These are phyloP conservation scores for Anagyrus pseudococci DNA, from an alignment of 2,888 invertebrate species.

Conservation along the genomic window DNA sequence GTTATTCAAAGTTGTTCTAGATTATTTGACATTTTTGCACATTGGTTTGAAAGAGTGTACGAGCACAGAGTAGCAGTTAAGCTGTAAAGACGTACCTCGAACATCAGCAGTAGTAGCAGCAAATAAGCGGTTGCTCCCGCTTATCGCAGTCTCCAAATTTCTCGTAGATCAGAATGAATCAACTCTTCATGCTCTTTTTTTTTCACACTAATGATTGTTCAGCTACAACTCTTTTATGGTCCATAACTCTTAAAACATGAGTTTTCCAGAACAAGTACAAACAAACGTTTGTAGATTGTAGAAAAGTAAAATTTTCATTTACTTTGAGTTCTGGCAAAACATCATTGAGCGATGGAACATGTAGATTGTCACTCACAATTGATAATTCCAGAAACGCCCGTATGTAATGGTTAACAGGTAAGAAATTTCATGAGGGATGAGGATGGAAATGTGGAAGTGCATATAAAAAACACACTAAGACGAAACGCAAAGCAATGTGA, in stretches of 20 bases:
- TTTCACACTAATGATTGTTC: slow-evolving; percentile 36
- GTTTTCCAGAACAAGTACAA: slow-evolving; percentile 15
- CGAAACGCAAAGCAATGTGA: slow-evolving; percentile 52
- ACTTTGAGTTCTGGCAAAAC: slow-evolving; percentile 14
- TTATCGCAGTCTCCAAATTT: slow-evolving; percentile 53
- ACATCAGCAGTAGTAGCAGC: slow-evolving; percentile 56
- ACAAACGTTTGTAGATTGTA: neutral
- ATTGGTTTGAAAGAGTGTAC: no score
- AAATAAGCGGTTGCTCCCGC: slow-evolving; percentile 56
- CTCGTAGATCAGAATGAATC: slow-evolving; percentile 55
- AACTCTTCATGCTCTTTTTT: slow-evolving; percentile 55
- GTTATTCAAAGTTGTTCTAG: no score
- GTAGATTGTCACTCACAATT: slow-evolving; percentile 31
- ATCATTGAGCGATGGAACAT: slow-evolving; percentile 37
- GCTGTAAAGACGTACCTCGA: slow-evolving; percentile 60
- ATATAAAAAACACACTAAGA: slow-evolving; percentile 46
- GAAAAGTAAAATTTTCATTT: neutral
- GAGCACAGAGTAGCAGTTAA: slow-evolving; percentile 50
- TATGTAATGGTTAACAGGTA: slow-evolving; percentile 23
- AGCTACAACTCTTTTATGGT: slow-evolving; percentile 27
- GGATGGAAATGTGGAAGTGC: slow-evolving; percentile 14
- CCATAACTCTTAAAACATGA: slow-evolving; percentile 28
- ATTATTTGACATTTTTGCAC: no score
- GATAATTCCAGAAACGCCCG: slow-evolving; percentile 23
- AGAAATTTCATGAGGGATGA: slow-evolving; percentile 13